These are phyloP conservation scores for Pseudopleuronectes americanus DNA, from an alignment of 2,797 vertebrate genomes.

Conservation along the genomic window DNA sequence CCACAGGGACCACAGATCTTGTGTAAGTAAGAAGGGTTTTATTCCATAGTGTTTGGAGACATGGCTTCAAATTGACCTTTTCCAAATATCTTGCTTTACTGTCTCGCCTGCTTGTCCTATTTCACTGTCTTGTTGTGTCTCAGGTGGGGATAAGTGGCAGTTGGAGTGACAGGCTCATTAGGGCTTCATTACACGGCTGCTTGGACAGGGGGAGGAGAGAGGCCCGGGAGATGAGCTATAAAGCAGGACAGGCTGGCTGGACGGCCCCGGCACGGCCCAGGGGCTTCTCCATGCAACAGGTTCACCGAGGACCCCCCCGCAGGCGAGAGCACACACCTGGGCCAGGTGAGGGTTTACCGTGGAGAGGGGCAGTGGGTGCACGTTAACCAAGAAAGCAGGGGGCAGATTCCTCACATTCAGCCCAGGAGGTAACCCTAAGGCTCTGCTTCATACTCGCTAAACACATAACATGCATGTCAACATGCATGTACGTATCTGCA, in stretches of 20 bases:
- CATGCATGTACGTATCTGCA: conserved; percentile 1
- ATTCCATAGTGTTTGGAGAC: too few relatives aligned
- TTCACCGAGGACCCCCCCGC: conserved; percentile 26
- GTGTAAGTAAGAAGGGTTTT: too few relatives aligned
- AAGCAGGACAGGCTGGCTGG: conserved; percentile 42
- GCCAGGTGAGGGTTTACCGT: conserved; percentile 50
- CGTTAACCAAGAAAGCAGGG: conserved; percentile 12
- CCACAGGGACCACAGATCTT: too few relatives aligned
- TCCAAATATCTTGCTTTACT: not conserved
- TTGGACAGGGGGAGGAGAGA: conserved; percentile 64
- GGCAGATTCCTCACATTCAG: conserved; percentile 66
- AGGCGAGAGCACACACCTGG: conserved; percentile 65
- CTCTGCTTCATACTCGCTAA: conserved; percentile 2
- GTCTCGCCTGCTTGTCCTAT: not conserved
- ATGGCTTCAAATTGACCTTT: too few relatives aligned
- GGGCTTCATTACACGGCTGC: conserved; percentile 73
- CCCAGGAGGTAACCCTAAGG: conserved; percentile 44
- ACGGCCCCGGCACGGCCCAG: conserved; percentile 26
- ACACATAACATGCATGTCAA: conserved; percentile 15
- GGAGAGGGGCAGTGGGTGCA: conserved; percentile 34
- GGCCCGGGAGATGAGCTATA: conserved; percentile 41
- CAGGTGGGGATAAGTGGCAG: conserved; percentile 61
- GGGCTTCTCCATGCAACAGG: not conserved
- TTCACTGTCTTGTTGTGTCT: conserved; percentile 1
- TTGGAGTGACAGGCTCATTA: conserved; percentile 74